phyloP scores from a whole-genome alignment of 1,140 invertebrate genomes.

The Drosophila sturtevanti region DNA sequence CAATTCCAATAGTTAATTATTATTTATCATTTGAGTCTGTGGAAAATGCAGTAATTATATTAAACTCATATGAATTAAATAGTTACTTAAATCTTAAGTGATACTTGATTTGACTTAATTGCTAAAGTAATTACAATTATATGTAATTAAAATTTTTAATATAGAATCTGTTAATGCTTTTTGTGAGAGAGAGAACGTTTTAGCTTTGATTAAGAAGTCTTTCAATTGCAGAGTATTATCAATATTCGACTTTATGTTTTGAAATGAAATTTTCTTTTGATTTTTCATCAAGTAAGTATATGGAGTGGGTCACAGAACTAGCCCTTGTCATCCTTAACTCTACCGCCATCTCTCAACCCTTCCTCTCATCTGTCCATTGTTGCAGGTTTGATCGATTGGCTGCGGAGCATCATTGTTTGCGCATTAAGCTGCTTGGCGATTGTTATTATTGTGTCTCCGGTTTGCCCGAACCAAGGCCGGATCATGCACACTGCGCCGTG shows the following conservation, averaged over 20 bases:
- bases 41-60: too few species aligned
- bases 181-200: too few species aligned
- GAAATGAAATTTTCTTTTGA: background rate
- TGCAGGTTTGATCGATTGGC: conserved; percentile 95
- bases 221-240: background rate
- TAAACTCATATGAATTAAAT: too few species aligned
- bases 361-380: background rate
- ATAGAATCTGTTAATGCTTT: too few species aligned
- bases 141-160: too few species aligned
- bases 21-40: too few species aligned
- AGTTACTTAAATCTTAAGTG: too few species aligned
- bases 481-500: conserved; percentile 96
- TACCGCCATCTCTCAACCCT: background rate
- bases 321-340: background rate
- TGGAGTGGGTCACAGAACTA: background rate
- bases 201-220: too few species aligned
- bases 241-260: background rate
- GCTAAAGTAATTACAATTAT: too few species aligned
- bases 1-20: too few species aligned
- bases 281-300: background rate
- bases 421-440: conserved; percentile 96
- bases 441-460: conserved; percentile 98
- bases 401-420: conserved; percentile 94
- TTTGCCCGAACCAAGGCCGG: conserved; percentile 92
- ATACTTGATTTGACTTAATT: too few species aligned